These are phyloP conservation scores for Felis chaus DNA, from an alignment of 2,113 vertebrate species.

Conservation along the genomic window DNA sequence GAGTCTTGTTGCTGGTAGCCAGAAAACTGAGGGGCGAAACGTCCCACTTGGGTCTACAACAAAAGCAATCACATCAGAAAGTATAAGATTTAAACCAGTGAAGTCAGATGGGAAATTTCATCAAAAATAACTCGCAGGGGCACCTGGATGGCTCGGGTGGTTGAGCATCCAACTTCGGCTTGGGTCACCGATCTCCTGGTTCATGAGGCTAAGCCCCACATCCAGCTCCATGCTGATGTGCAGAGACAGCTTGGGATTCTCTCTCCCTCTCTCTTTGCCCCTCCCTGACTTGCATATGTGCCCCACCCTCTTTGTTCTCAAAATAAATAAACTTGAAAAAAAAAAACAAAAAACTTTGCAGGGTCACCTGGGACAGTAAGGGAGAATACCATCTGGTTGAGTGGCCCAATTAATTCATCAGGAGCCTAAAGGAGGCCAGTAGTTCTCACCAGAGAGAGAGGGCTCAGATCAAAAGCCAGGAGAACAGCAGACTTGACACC, in stretches of 20 bases:
- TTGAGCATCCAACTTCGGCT: too few relatives aligned
- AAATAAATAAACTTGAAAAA: too few relatives aligned
- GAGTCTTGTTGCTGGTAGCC: conserved; percentile 99
- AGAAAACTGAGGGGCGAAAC: conserved; percentile 98
- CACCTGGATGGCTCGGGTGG: background rate
- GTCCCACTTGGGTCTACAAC: conserved; percentile 94
- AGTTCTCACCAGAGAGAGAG: background rate
- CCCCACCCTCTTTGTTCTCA: too few relatives aligned
- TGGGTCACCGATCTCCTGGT: too few relatives aligned
- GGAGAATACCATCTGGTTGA: background rate
- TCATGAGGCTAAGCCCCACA: too few relatives aligned
- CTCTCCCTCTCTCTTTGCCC: too few relatives aligned
- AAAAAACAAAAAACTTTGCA: background rate
- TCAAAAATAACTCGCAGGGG: background rate
- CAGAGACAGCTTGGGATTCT: too few relatives aligned
- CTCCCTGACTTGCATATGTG: too few relatives aligned
- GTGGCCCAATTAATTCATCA: background rate
- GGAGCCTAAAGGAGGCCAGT: background rate
- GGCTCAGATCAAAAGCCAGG: background rate
- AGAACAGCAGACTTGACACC: background rate
- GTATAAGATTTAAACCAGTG: background rate
- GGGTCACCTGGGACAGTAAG: background rate
- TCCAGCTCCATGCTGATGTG: too few relatives aligned
- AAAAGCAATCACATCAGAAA: conserved; percentile 53
- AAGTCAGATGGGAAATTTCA: background rate